These are phyloP conservation scores for Hyla sarda DNA, from an alignment of 2,113 vertebrate genomes.

Conservation along the genomic window DNA sequence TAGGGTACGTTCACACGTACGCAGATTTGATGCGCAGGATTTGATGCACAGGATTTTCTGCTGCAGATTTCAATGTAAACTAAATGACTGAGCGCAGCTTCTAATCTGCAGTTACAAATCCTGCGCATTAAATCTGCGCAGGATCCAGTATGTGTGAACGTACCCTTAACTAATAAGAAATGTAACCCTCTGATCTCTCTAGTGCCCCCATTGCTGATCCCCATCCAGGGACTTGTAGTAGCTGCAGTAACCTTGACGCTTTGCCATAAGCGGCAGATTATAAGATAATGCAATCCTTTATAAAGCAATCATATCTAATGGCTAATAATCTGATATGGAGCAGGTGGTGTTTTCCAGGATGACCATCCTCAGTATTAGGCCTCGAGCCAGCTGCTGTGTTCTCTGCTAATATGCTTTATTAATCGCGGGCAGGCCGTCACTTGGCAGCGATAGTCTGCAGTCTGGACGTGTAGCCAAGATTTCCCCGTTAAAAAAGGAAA, in stretches of 20 bases:
- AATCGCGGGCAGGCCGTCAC: not conserved
- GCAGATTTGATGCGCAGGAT: too few species aligned
- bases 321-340: constrained; percentile 2
- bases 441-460: not conserved
- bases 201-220: not conserved
- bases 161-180: too few species aligned
- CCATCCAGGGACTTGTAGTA: not conserved
- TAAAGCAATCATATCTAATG: not conserved
- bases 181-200: not conserved
- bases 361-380: not conserved
- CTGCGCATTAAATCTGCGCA: too few species aligned
- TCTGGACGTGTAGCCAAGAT: constrained; percentile 2
- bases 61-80: too few species aligned
- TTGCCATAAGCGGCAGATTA: not conserved
- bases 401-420: constrained; percentile 1
- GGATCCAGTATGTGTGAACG: too few species aligned
- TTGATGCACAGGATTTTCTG: too few species aligned
- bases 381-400: not conserved
- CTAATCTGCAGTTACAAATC: too few species aligned
- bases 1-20: too few species aligned
- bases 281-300: not conserved
- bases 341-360: constrained; percentile 16
- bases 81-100: too few species aligned
- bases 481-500: not conserved
- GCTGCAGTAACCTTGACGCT: not conserved